phyloP scores from a whole-genome alignment of 2,113 vertebrate genomes.

The Synchiropus splendidus region DNA sequence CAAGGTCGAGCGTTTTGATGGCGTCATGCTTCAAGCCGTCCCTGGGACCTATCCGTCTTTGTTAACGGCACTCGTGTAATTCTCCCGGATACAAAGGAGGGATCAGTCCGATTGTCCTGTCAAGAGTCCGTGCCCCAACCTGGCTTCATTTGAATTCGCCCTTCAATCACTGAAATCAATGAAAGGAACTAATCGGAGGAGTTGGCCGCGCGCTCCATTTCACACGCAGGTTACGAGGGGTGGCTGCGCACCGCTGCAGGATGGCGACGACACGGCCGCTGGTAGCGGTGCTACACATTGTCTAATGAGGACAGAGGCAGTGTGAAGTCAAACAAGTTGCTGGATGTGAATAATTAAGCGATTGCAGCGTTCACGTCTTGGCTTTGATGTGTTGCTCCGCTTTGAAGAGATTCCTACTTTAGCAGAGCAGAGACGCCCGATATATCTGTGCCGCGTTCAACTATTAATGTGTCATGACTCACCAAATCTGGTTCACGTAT shows the following conservation, averaged over 20 bases:
- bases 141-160: constrained; percentile 56
- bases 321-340: constrained; percentile 58
- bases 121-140: constrained; percentile 35
- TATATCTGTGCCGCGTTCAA: constrained; percentile 64
- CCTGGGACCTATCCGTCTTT: constrained; percentile 60
- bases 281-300: constrained; percentile 53
- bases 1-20: constrained; percentile 54
- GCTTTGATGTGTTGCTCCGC: constrained; percentile 60
- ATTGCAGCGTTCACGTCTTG: constrained; percentile 57
- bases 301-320: constrained; percentile 58
- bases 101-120: constrained; percentile 43
- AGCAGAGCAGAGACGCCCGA: constrained; percentile 46
- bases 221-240: constrained; percentile 38
- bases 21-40: constrained; percentile 34
- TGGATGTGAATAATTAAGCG: constrained; percentile 65
- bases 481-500: constrained; percentile 35
- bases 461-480: constrained; percentile 70
- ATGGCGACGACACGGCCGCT: constrained; percentile 30
- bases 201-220: constrained; percentile 45
- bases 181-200: constrained; percentile 49
- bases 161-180: constrained; percentile 64
- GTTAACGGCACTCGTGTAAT: constrained; percentile 49
- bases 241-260: constrained; percentile 18
- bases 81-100: constrained; percentile 38
- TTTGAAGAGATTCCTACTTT: constrained; percentile 50